A percentile compares a stretch with the other conserved stretches of the same genome.
Evolutionary conservation across 2,888 invertebrate species (phyloP).

Genomic region (Diplazon laetatorius): DNA sequence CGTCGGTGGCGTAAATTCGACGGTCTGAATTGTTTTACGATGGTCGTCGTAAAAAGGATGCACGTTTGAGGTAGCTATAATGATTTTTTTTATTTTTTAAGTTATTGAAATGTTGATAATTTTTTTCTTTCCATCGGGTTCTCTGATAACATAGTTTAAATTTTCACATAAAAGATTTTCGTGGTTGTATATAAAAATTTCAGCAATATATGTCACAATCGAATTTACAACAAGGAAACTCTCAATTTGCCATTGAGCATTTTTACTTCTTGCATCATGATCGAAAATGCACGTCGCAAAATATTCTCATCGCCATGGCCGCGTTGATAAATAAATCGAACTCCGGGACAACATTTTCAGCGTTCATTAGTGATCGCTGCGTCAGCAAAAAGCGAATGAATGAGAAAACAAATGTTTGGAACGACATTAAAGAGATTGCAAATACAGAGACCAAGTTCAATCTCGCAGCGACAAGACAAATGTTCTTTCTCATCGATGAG

Average conservation of each 20-base stretch:
- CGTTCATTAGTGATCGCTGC: slow-evolving; percentile 40
- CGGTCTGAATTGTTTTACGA: slow-evolving; percentile 4
- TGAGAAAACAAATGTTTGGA: slow-evolving; percentile 32
- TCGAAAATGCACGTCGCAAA: neutral
- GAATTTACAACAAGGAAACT: neutral
- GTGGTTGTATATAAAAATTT: too few relatives aligned
- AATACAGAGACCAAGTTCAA: slow-evolving; percentile 69
- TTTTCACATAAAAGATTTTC: too few relatives aligned
- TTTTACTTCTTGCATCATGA: neutral
- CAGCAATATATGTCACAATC: too few relatives aligned
- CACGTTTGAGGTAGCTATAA: neutral
- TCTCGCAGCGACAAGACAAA: slow-evolving; percentile 75
- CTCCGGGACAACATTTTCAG: neutral
- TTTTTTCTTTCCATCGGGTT: neutral
- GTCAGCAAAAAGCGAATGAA: slow-evolving; percentile 50
- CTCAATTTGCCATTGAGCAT: neutral
- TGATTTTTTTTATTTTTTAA: slow-evolving; percentile 3
- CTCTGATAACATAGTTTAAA: too few relatives aligned
- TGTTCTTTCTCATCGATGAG: slow-evolving; percentile 65
- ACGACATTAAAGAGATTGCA: slow-evolving; percentile 31
- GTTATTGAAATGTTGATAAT: neutral
- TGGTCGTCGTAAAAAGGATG: neutral
- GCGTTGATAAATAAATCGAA: neutral
- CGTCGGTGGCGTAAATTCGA: neutral
- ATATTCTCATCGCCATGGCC: neutral